These are phyloP conservation scores for Scolanthus callimorphus DNA, from an alignment of 92 coral and sea anemone species.

Conservation along the genomic window DNA sequence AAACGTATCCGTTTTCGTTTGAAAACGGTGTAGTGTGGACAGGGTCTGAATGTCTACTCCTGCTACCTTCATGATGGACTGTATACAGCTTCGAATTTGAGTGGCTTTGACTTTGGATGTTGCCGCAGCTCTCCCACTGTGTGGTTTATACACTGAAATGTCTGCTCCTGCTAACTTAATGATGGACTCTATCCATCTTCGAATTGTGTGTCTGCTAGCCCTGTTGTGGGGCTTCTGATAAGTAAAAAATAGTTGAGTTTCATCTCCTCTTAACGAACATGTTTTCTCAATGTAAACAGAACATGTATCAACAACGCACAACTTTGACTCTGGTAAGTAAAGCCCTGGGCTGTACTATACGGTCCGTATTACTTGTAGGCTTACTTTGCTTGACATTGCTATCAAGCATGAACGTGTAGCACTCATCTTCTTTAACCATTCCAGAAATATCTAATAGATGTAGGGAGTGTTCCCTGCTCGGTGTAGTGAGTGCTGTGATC, in stretches of 20 bases:
- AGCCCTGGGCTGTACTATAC: conserved; percentile 25
- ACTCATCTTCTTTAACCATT: conserved; percentile 9
- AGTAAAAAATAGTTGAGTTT: conserved; percentile 46
- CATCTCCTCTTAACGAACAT: conserved; percentile 18
- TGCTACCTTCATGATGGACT: too few relatives aligned
- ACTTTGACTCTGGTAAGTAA: conserved; percentile 20
- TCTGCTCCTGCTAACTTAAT: conserved; percentile 42
- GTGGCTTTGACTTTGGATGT: conserved; percentile 47
- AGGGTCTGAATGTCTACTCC: too few relatives aligned
- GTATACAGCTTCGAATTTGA: too few relatives aligned
- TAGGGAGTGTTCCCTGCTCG: conserved; percentile 15
- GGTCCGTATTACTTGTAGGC: conserved; percentile 26
- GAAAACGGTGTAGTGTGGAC: too few relatives aligned
- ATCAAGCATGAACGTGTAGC: conserved; percentile 15
- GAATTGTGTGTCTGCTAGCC: conserved; percentile 53
- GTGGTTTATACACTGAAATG: conserved; percentile 41
- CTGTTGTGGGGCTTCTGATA: conserved; percentile 49
- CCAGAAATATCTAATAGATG: conserved; percentile 7
- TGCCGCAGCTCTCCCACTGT: conserved; percentile 61
- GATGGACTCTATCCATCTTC: conserved; percentile 46
- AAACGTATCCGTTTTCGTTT: too few relatives aligned
- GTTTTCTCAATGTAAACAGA: conserved; percentile 26
- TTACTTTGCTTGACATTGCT: conserved; percentile 44
- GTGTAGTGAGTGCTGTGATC: conserved; percentile 5
- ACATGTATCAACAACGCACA: conserved; percentile 38